Base-by-base conservation (phyloP, 2,113 vertebrate genomes). In the Boulengeromyrus knoepffleri region DNA sequence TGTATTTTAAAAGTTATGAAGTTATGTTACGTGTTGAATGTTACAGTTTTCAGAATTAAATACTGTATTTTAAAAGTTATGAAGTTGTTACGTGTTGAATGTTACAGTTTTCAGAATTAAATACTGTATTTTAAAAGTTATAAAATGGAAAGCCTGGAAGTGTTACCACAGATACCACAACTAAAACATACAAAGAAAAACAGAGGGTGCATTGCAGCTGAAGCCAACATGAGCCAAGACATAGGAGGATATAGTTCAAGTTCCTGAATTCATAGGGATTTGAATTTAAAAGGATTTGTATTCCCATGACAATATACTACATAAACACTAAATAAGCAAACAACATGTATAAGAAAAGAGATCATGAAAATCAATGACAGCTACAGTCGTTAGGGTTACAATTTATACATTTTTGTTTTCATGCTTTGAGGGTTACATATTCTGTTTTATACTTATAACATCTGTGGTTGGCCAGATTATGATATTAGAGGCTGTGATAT, bases 271-370 rank as follows among this genome's bases (percentile, higher is more conserved):
- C 62, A 66, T 12, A 66, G 62, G 70, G 36, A 42, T 42, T 80
- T 80, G n/a, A 80, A 80, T 80, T 42, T 80, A 80, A 42, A 80
- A 74, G 36, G 74, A 80, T 80, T 77, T 80, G 74, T 80, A 39
- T 15, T 80, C 36, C 31, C 36, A 80, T 42, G 12, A 42, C 15
- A 19, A 77, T 19, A 77, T 19, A 77, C 74, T 70, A n/a, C 58
- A n/a, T 62, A 70, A 80, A 42, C 36, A 42, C 36, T 80, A 42
- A 15, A 42, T 42, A 42, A 42, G 39, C 74, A 80, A 80, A 80
- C 13, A 80, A 77, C 70, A 2, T 36, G 70, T 39, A 77, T 77
- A 39, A 80, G 15, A 80, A 70, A 31, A 70, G 62, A 70, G 62
- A 70, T 31, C 10, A 70, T 4, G 62, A 70, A 70, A 31, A 70